phyloP scores from a whole-genome alignment of 1,140 invertebrate species.

The Oscheius sp. region DNA sequence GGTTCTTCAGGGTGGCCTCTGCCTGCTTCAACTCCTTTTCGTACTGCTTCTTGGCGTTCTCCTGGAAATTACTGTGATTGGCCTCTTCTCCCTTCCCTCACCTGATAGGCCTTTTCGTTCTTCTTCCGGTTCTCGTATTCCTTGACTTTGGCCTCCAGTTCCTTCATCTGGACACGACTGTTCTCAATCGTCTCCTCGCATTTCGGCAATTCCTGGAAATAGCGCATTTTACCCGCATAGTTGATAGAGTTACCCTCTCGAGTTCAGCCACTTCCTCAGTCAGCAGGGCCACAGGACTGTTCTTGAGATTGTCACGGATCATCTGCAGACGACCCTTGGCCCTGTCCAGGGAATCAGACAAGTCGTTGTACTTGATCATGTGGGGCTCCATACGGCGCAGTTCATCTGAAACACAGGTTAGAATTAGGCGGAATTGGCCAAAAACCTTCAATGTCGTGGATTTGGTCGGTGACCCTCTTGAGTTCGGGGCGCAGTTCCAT shows the following conservation, averaged over 20 bases:
- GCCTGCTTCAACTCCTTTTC: slow-evolving; percentile 47
- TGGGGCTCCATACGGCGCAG: too few species aligned
- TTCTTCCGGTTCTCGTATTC: slow-evolving; percentile 38
- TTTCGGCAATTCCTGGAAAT: slow-evolving; percentile 20
- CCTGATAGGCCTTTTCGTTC: slow-evolving; percentile 18
- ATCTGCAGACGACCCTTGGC: neutral
- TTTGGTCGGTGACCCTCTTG: too few species aligned
- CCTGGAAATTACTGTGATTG: too few species aligned
- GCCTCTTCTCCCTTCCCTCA: too few species aligned
- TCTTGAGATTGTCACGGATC: neutral
- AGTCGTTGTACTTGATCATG: too few species aligned
- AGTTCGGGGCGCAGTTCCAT: too few species aligned
- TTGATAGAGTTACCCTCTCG: neutral
- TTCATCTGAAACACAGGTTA: too few species aligned
- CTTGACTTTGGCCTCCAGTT: slow-evolving; percentile 15
- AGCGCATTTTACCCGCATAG: neutral
- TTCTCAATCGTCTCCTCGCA: slow-evolving; percentile 11
- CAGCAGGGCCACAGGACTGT: neutral
- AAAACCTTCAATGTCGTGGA: too few species aligned
- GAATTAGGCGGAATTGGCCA: too few species aligned
- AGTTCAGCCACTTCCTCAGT: neutral
- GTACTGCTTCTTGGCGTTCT: slow-evolving; percentile 47
- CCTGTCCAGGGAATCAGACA: neutral
- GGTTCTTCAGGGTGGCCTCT: slow-evolving; percentile 41
- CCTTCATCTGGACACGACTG: slow-evolving; percentile 1